Evolutionary conservation across 1,140 invertebrate species (phyloP), one percentile per base, ranked within the genome.

Genomic region (Eriocheir sinensis): DNA sequence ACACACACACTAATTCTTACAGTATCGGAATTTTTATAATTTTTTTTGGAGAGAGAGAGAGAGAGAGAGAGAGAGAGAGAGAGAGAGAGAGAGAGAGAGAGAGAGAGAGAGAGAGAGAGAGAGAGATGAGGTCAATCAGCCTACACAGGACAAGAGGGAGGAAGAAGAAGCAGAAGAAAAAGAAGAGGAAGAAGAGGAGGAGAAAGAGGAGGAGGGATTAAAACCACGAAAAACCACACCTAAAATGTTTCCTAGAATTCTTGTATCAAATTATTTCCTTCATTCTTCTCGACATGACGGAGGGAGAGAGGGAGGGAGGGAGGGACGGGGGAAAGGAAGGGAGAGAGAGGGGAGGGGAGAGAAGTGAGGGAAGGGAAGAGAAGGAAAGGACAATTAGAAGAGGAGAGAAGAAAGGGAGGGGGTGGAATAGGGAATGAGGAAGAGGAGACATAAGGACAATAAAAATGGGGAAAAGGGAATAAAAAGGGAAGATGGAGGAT

Each of bases 41-140:
- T n/a, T n/a, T n/a, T n/a, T n/a, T 9, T 0, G 6, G 40, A 27
- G 21, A 40, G 44, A 48, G 44, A 48, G 44, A 48, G 44, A 48
- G 44, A 48, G 44, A 85, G 8, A 34, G 83, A 34, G 30, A 85
- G 83, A 85, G 30, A 34, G 83, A 34, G 83, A 85, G 0, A 36
- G 32, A 85, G 83, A 85, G 83, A 85, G 32, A 85, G 32, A 36
- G 32, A 85, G 83, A 34, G 83, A 38, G 30, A 86, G 30, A 34
- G 30, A 86, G 9, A 38, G 44, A 48, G 44, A 48, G 44, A 48
- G 44, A 48, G 44, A 15, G 44, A 15, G 30, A 38, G 83, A 86
- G 27, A 86, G 3, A 34, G 83, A 38, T 6, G 27, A 40, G 81
- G 3, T 8, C n/a, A 38, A 6, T 32, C 15, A 9, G 3, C n/a